These are phyloP conservation scores for Anadara kagoshimensis DNA, from an alignment of 1,140 invertebrate species.

Conservation along the genomic window DNA sequence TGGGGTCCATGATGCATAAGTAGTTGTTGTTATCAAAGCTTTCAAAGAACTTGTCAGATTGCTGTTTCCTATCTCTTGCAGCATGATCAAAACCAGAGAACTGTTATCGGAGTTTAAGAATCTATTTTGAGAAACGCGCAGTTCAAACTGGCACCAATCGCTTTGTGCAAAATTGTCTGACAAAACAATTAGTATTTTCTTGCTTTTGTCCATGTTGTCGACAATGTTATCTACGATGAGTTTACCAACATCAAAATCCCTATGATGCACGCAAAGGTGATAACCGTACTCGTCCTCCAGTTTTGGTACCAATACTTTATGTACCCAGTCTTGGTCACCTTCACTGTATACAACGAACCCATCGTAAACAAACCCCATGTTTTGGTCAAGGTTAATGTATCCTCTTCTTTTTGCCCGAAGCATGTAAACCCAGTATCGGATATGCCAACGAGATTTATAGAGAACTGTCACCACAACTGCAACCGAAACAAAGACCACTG, in stretches of 20 bases:
- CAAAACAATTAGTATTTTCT: conserved; percentile 52
- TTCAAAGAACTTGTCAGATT: conserved; percentile 12
- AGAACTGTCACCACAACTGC: not conserved
- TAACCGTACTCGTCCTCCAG: conserved; percentile 34
- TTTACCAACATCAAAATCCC: conserved; percentile 42
- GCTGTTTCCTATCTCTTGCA: conserved; percentile 29
- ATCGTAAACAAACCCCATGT: conserved; percentile 30
- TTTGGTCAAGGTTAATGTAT: not conserved
- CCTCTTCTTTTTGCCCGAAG: not conserved
- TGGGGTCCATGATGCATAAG: conserved; percentile 15
- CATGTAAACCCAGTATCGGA: conserved; percentile 18
- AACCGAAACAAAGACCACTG: not conserved
- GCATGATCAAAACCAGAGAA: conserved; percentile 29
- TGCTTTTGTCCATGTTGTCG: conserved; percentile 23
- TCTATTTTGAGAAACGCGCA: conserved; percentile 67
- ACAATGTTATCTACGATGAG: conserved; percentile 36
- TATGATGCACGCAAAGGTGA: conserved; percentile 43
- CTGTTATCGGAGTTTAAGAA: conserved; percentile 21
- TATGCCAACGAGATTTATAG: conserved; percentile 26
- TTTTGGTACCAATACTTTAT: conserved; percentile 18
- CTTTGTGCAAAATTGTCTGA: conserved; percentile 51
- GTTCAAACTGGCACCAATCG: conserved; percentile 65
- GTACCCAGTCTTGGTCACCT: conserved; percentile 39
- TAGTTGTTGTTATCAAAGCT: conserved; percentile 11
- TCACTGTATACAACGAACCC: conserved; percentile 41